Base-by-base conservation (phyloP, 2,113 vertebrate species). In the Gallinago paraguaiae region DNA sequence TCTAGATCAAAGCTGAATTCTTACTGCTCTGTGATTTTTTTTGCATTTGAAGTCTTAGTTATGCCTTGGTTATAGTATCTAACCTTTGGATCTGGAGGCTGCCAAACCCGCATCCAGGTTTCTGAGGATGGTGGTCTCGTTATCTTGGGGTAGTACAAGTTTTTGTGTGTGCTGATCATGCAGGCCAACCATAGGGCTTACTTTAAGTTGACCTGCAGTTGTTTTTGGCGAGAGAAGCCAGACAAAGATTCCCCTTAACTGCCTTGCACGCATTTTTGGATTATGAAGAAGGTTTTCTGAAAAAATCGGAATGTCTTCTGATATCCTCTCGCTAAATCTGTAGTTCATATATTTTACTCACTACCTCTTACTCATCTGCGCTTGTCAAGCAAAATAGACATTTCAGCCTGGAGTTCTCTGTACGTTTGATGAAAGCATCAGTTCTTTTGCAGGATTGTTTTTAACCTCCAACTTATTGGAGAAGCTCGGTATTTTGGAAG, bases 321-420 rank as follows among this genome's bases (percentile, higher is more conserved):
- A 59, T 70, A 56, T 8, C 10, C 7, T 50, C 24, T 92, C 2
- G 0, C 12, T 46, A 33, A 51, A 28, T 70, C n/a, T 88, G 28
- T n/a, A 74, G 41, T 41, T 69, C 37, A 53, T 82, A 25, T 41
- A 19, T 90, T 93, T 94, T 80, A 70, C 31, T 82, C 68, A 12
- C 51, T 77, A 51, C 12, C 20, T 86, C 64, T 88, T 64, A 39
- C 59, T 46, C 0, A 0, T 65, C 71, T 91, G 67, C 1, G 0
- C 39, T 82, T 95, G 67, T 82, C 84, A 80, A 82, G 70, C 70
- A 68, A 72, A 92, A 54, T 2, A 92, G 74, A 64, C 31, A 57
- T 91, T 92, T 92, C 61, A 76, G 60, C n/a, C 84, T 87, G 0
- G 2, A 88, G 51, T 82, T 77, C 78, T 69, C 76, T 28, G 46